Conservation (phyloP, 2,113 vertebrate species). For the Callorhinus ursinus region DNA sequence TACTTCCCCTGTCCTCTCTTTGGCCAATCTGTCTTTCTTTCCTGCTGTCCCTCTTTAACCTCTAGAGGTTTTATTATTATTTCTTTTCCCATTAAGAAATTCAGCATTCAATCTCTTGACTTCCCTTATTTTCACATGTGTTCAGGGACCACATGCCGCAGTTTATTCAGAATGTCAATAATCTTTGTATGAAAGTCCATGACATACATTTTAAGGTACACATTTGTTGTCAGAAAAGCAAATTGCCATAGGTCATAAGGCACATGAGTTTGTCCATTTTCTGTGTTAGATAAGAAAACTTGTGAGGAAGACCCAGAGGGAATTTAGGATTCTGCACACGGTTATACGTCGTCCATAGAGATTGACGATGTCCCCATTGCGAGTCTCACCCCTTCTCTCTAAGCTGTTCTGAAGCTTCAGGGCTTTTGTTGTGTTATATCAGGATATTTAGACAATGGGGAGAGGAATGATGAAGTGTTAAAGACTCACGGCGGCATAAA, state of each 20-base stretch:
- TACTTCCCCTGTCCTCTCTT: background rate
- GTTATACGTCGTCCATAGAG: background rate
- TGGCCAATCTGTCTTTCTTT: background rate
- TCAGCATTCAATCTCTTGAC: background rate
- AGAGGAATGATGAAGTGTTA: background rate
- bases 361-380: fast-evolving
- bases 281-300: background rate
- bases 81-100: background rate
- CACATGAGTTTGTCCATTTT: slow-evolving; percentile 53
- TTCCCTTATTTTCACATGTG: slow-evolving; percentile 9
- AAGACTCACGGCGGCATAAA: background rate
- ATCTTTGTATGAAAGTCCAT: background rate
- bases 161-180: background rate
- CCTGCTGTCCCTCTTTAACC: background rate
- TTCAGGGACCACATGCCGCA: background rate
- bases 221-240: background rate
- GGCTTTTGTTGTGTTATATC: background rate
- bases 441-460: background rate
- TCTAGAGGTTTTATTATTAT: background rate
- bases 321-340: background rate
- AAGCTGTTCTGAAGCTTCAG: slow-evolving; percentile 32
- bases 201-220: background rate
- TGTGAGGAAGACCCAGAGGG: background rate
- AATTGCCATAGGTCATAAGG: background rate
- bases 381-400: slow-evolving; percentile 23